Conservation (phyloP, 2,888 invertebrate species). For the Microctonus aethiopoides region DNA sequence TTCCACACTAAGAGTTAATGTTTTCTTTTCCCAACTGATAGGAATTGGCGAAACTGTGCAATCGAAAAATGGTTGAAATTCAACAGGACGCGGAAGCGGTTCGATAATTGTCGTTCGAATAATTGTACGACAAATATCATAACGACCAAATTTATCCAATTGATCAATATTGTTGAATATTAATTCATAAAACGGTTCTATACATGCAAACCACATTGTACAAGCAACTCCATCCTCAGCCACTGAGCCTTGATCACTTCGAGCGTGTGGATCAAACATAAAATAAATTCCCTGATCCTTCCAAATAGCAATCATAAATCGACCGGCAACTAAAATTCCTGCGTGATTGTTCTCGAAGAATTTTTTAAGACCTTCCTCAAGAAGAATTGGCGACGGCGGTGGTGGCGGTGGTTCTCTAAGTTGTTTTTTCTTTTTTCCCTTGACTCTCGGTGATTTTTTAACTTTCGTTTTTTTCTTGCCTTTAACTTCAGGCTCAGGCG, state of each 20-base stretch:
- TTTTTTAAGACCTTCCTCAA: conserved; percentile 52
- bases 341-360: conserved; percentile 59
- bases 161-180: conserved; percentile 53
- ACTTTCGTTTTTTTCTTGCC: conserved; percentile 41
- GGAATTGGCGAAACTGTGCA: conserved; percentile 45
- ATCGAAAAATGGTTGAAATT: conserved; percentile 51
- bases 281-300: conserved; percentile 59
- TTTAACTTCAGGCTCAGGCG: conserved; percentile 52
- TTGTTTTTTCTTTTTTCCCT: conserved; percentile 42
- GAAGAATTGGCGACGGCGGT: conserved; percentile 49
- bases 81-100: conserved; percentile 55
- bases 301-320: conserved; percentile 57
- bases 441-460: conserved; percentile 39
- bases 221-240: conserved; percentile 49
- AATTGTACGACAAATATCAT: conserved; percentile 51
- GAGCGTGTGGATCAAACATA: conserved; percentile 55
- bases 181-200: conserved; percentile 53
- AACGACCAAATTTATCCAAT: conserved; percentile 52
- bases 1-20: conserved; percentile 50
- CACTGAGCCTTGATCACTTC: conserved; percentile 47
- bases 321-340: conserved; percentile 53
- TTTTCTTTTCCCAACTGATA: conserved; percentile 40
- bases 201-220: conserved; percentile 60
- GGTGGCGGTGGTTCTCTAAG: conserved; percentile 39
- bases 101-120: conserved; percentile 53